phyloP scores from a whole-genome alignment of 2,797 vertebrate genomes.

The Basileuterus tristriatus region DNA sequence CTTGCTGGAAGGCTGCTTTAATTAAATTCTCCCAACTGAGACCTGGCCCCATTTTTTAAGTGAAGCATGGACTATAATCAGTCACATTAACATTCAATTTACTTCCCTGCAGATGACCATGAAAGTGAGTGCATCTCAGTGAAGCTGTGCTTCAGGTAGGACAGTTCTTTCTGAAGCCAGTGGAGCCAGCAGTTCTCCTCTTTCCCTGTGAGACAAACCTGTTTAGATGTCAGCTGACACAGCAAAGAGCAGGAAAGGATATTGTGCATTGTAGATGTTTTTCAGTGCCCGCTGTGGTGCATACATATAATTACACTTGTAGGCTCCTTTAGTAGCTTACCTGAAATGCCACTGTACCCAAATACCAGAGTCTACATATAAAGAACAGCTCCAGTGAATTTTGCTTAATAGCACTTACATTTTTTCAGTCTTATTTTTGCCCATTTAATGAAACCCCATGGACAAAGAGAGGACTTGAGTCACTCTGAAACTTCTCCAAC shows the following conservation, averaged over 20 bases:
- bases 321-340: neutral
- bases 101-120: conserved; percentile 21
- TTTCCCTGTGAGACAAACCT: neutral
- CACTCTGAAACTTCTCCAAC: neutral
- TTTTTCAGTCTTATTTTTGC: neutral
- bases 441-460: neutral
- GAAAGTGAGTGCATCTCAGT: neutral
- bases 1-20: conserved; percentile 53
- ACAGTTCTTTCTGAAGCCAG: neutral
- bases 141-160: neutral
- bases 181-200: neutral
- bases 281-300: neutral
- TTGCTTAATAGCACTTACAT: neutral
- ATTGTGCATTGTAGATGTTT: neutral
- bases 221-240: neutral
- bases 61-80: neutral
- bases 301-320: neutral
- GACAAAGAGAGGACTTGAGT: neutral
- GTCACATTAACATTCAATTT: conserved; percentile 21
- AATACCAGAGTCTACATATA: neutral
- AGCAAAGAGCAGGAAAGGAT: neutral
- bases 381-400: neutral
- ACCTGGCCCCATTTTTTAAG: conserved; percentile 55
- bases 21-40: conserved; percentile 63
- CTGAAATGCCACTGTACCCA: too few relatives aligned